Evolutionary conservation across 2,888 invertebrate genomes (phyloP), one percentile per base, ranked within the genome.

Genomic region (Protonemura montana): DNA sequence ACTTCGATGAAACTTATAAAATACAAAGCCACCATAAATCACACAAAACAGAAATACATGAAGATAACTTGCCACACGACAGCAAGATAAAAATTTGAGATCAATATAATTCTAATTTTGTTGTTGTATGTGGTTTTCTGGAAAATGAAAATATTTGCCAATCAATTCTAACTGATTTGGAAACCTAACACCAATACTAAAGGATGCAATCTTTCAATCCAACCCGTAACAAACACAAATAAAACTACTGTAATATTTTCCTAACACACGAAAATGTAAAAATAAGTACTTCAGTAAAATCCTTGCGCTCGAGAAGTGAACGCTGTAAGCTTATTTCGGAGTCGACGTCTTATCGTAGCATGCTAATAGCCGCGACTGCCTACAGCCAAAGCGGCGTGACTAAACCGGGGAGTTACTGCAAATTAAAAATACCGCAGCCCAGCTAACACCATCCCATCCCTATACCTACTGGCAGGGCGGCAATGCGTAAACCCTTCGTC

Each of bases 401-500:
- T 35, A 29, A 30, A 41, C 42, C 26, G 21, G 42, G 35, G 82
- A 83, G 82, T 83, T 83, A 83, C 82, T 83, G 82, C 82, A 83
- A 83, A 83, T 83, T 83, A 83, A 83, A 83, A 83, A 83, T 83
- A 83, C 82, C 82, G 30, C 82, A 83, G 41, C 82, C 82, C 26
- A 82, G 5, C 29, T 35, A 83, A 26, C 41, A 6, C 21, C 26
- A 3, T 6, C n/a, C n/a, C 35, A n/a, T 1, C 30, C 82, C 6
- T 35, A 29, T 10, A 2, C n/a, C 59, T 7, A 21, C 59, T 2
- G 13, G 13, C 59, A 21, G 13, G 6, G 59, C 59, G 59, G 21
- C 16, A 10, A 59, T 13, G 59, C 13, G 13, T 59, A 59, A 3
- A 3, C 59, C 59, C 59, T 59, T 59, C 59, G 59, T 59, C 59